Conservation (phyloP, 2,113 vertebrate species). For the Urocolius indicus region DNA sequence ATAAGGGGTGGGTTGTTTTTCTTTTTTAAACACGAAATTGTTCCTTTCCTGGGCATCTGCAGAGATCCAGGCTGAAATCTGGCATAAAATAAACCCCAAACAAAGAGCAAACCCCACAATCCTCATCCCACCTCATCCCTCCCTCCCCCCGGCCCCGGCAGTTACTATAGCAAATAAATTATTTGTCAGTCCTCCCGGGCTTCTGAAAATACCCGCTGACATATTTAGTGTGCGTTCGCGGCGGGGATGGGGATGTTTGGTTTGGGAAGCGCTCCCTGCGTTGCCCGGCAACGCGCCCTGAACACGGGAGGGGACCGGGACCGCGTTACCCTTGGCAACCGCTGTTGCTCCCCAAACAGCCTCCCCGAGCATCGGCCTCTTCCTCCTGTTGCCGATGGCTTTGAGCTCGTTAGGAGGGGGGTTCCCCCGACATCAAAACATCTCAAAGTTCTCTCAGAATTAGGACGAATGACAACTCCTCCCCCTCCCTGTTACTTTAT, state of each 20-base stretch:
- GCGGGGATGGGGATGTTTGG: slow-evolving; percentile 93
- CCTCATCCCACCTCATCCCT: neutral
- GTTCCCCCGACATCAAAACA: neutral
- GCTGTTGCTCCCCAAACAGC: slow-evolving; percentile 96
- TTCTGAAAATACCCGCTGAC: slow-evolving; percentile 91
- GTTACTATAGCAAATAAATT: slow-evolving; percentile 77
- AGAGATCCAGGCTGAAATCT: too few species aligned
- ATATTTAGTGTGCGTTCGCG: slow-evolving; percentile 89
- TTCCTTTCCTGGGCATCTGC: neutral
- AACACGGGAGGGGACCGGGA: slow-evolving; percentile 91
- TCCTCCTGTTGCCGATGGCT: neutral
- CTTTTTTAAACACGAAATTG: too few species aligned
- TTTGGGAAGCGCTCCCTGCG: slow-evolving; percentile 95
- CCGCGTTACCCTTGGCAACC: slow-evolving; percentile 91
- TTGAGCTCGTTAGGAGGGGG: too few species aligned
- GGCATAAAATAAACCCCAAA: slow-evolving; percentile 19
- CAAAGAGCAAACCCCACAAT: neutral
- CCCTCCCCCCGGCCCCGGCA: neutral
- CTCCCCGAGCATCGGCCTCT: neutral
- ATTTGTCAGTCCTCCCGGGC: slow-evolving; percentile 65
- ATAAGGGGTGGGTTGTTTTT: too few species aligned
- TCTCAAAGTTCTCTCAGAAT: fast-evolving
- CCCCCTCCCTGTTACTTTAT: fast-evolving
- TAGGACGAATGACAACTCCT: fast-evolving
- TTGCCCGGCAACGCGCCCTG: slow-evolving; percentile 91